phyloP scores from a whole-genome alignment of 2,888 invertebrate species.

The Pseudococcus longispinus region DNA sequence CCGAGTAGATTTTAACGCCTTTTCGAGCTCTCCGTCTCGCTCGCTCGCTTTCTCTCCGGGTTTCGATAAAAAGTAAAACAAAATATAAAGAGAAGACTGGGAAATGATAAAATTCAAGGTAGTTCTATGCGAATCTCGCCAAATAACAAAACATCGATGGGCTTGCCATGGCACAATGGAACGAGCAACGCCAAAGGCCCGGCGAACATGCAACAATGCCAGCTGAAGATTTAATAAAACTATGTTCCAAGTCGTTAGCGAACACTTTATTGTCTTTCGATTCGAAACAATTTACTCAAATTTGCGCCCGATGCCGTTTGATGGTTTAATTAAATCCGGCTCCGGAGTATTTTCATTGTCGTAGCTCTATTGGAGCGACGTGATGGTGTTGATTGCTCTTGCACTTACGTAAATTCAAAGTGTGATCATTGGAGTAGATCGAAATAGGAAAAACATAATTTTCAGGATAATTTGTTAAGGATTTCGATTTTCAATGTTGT shows the following conservation, averaged over 20 bases:
- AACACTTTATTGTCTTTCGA: not conserved
- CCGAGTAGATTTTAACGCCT: slow-evolving; percentile 36
- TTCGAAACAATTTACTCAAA: not conserved
- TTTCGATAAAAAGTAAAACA: slow-evolving; percentile 48
- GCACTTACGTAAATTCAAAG: too few species aligned
- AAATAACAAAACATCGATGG: not conserved
- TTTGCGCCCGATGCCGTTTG: not conserved
- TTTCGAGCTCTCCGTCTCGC: not conserved
- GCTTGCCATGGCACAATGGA: not conserved
- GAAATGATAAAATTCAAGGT: slow-evolving; percentile 35
- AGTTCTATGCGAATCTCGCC: not conserved
- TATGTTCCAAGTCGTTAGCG: not conserved
- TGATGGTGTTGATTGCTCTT: not conserved
- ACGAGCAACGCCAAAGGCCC: not conserved
- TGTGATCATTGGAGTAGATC: too few species aligned
- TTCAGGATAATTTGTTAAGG: too few species aligned
- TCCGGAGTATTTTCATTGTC: not conserved
- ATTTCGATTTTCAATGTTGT: too few species aligned
- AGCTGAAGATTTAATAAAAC: slow-evolving; percentile 15
- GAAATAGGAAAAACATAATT: too few species aligned
- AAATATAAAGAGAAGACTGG: not conserved
- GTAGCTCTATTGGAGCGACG: not conserved
- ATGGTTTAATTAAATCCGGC: not conserved
- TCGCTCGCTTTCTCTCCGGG: not conserved
- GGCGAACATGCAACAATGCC: not conserved